Conservation (phyloP, 2,888 invertebrate genomes). For the Drosophila ustulata region DNA sequence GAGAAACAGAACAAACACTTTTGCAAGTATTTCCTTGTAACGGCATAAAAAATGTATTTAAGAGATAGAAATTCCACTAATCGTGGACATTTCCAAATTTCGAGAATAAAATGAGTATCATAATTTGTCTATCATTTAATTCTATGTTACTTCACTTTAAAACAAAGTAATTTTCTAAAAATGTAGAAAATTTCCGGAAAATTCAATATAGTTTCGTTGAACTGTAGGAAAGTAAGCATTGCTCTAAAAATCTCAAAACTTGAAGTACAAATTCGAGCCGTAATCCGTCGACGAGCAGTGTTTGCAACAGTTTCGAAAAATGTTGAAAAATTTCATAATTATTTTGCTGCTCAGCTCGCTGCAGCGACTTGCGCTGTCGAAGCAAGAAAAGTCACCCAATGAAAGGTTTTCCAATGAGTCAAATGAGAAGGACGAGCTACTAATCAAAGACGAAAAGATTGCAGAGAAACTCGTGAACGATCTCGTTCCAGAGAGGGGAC, state of each 20-base stretch:
- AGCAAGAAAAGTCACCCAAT: background rate
- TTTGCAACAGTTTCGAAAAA: slow-evolving; percentile 26
- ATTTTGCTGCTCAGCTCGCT: slow-evolving; percentile 1
- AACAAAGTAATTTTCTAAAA: too few relatives aligned
- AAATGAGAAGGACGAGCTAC: background rate
- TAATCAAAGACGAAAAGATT: background rate
- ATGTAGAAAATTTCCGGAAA: too few relatives aligned
- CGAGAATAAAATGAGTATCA: too few relatives aligned
- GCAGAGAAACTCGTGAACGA: background rate
- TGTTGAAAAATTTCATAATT: slow-evolving; percentile 45
- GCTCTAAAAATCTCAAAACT: background rate
- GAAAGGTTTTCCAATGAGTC: too few relatives aligned
- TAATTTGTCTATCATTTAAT: too few relatives aligned
- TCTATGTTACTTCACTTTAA: too few relatives aligned
- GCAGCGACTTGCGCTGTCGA: background rate
- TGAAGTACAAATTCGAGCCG: background rate
- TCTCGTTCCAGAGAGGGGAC: background rate
- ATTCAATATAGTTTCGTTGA: background rate
- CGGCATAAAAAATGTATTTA: too few relatives aligned
- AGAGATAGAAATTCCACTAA: too few relatives aligned
- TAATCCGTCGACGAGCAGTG: background rate
- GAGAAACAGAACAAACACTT: too few relatives aligned
- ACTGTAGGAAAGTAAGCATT: background rate
- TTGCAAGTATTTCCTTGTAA: too few relatives aligned
- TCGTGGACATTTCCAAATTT: too few relatives aligned